These are phyloP conservation scores for Saturnia pavonia DNA, from an alignment of 2,888 invertebrate genomes.

Conservation along the genomic window DNA sequence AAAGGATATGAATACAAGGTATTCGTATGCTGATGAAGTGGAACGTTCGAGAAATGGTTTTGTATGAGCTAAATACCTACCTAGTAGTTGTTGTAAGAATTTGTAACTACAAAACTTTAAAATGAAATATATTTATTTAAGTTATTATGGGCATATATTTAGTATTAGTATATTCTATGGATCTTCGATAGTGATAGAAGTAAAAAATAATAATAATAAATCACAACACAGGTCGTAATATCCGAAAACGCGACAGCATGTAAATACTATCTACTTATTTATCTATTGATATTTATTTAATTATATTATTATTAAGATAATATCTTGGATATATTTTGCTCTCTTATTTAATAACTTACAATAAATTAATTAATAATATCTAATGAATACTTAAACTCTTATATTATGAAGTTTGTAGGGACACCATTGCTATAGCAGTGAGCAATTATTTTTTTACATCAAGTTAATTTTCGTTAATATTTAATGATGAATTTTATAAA, in stretches of 20 bases:
- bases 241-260: conserved; percentile 56
- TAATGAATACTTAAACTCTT: conserved; percentile 76
- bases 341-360: conserved; percentile 69
- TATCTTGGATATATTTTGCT: conserved; percentile 79
- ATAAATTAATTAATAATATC: conserved; percentile 76
- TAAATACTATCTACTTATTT: conserved; percentile 61
- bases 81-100: neutral
- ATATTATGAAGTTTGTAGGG: conserved; percentile 52
- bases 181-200: neutral
- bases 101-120: neutral
- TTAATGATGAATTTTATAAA: conserved; percentile 8
- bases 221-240: conserved; percentile 54
- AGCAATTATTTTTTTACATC: conserved; percentile 52
- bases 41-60: neutral
- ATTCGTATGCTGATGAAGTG: neutral
- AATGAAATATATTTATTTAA: neutral
- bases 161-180: neutral
- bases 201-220: conserved; percentile 19
- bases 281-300: conserved; percentile 50
- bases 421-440: conserved; percentile 63
- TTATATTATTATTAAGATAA: conserved; percentile 66
- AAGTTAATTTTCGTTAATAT: neutral
- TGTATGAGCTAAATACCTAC: neutral
- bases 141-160: neutral
- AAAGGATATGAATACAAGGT: neutral